These are phyloP conservation scores for Periophthalmodon schlosseri DNA, from an alignment of 2,113 vertebrate species.

Conservation along the genomic window DNA sequence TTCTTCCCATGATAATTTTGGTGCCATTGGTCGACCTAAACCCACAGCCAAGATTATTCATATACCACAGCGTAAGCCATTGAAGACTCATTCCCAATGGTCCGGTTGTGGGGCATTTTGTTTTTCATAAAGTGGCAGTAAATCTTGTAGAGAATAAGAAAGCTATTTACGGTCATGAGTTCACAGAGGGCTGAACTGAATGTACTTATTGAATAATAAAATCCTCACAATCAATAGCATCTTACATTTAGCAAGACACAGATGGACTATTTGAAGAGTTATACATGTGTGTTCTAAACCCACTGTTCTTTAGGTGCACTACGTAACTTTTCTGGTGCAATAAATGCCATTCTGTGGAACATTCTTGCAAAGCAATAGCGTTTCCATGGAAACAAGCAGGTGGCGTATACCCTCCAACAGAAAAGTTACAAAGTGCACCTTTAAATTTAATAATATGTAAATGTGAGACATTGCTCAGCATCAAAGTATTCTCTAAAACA, in stretches of 20 bases:
- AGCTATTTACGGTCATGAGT: constrained; percentile 64
- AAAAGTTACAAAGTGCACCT: neutral
- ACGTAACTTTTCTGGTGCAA: neutral
- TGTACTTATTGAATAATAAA: neutral
- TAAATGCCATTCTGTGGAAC: too few relatives aligned
- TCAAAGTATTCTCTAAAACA: neutral
- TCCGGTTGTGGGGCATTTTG: constrained; percentile 65
- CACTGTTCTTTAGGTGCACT: neutral
- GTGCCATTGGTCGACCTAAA: constrained; percentile 64
- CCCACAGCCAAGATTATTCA: constrained; percentile 59
- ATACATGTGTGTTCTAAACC: too few relatives aligned
- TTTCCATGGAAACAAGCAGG: neutral
- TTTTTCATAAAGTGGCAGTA: constrained; percentile 72
- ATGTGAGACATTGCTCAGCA: too few relatives aligned
- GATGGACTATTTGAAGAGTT: neutral
- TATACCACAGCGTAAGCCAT: constrained; percentile 56
- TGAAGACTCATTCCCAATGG: constrained; percentile 73
- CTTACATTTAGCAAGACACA: neutral
- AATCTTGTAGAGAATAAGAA: constrained; percentile 66
- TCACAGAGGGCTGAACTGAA: neutral
- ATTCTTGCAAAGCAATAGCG: too few relatives aligned
- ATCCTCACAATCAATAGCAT: neutral
- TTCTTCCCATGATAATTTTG: constrained; percentile 52
- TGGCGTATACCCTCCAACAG: neutral
- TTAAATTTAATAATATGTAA: neutral